Evolutionary conservation across 2,888 invertebrate species (phyloP).

Genomic region (Ennomos quercinarius): DNA sequence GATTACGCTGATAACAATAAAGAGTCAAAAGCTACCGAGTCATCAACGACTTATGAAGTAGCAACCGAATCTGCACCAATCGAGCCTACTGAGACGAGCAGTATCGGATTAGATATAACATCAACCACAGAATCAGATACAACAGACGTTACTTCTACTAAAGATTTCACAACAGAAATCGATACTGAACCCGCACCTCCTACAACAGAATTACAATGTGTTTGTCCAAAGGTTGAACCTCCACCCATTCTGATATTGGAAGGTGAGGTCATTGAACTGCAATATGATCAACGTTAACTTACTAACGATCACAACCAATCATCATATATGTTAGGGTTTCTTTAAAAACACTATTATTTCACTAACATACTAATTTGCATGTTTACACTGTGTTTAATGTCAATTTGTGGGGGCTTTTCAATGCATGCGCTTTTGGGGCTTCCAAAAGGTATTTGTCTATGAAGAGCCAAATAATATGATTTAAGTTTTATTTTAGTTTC

Average conservation of each 20-base stretch:
- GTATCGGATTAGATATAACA: constrained; percentile 31
- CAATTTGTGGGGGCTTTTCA: constrained; percentile 45
- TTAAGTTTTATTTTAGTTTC: background rate
- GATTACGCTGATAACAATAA: constrained; percentile 61
- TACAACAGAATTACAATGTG: constrained; percentile 60
- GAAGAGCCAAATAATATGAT: background rate
- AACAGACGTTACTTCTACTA: constrained; percentile 45
- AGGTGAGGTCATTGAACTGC: constrained; percentile 88
- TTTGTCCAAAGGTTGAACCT: constrained; percentile 79
- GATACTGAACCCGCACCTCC: constrained; percentile 49
- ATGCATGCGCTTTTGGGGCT: constrained; percentile 56
- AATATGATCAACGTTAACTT: constrained; percentile 68
- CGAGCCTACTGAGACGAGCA: constrained; percentile 35
- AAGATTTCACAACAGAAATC: constrained; percentile 56
- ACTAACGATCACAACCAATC: constrained; percentile 73
- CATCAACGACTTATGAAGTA: constrained; percentile 33
- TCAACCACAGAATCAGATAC: constrained; percentile 38
- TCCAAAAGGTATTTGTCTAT: background rate
- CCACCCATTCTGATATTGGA: constrained; percentile 93
- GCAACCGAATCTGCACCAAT: constrained; percentile 25
- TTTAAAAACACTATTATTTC: constrained; percentile 45
- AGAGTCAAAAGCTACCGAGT: constrained; percentile 39
- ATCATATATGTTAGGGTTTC: constrained; percentile 63
- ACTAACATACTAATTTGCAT: constrained; percentile 73
- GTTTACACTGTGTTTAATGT: constrained; percentile 44